phyloP scores from a whole-genome alignment of 2,797 vertebrate genomes.

The Acipenser ruthenus region DNA sequence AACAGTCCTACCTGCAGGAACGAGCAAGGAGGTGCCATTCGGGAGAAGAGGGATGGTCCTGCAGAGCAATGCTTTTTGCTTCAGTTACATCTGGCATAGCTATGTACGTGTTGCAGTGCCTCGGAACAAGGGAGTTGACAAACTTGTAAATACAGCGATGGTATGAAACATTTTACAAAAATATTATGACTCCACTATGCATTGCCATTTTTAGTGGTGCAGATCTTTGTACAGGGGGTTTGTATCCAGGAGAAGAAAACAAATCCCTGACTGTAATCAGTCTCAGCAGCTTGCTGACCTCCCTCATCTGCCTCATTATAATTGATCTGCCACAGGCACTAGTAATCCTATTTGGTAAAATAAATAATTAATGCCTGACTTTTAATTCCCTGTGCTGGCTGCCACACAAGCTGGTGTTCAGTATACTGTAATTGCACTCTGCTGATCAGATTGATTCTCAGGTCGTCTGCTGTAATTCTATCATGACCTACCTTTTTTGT shows the following conservation, averaged over 20 bases:
- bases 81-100: too few species aligned
- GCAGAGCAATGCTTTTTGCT: too few species aligned
- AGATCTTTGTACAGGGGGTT: too few species aligned
- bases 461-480: neutral
- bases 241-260: neutral
- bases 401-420: neutral
- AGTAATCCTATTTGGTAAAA: neutral
- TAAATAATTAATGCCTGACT: neutral
- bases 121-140: too few species aligned
- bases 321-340: neutral
- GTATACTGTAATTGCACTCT: neutral
- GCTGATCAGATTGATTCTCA: neutral
- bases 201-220: too few species aligned
- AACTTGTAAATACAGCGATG: too few species aligned
- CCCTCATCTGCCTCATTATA: neutral
- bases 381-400: neutral
- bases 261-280: neutral
- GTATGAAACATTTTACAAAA: too few species aligned
- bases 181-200: too few species aligned
- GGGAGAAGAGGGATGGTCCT: too few species aligned
- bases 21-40: too few species aligned
- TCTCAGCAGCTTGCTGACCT: neutral
- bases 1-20: too few species aligned
- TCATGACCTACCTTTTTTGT: neutral
- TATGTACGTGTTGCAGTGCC: too few species aligned